phyloP scores from a whole-genome alignment of 2,113 vertebrate species.

The Dendropsophus ebraccatus region DNA sequence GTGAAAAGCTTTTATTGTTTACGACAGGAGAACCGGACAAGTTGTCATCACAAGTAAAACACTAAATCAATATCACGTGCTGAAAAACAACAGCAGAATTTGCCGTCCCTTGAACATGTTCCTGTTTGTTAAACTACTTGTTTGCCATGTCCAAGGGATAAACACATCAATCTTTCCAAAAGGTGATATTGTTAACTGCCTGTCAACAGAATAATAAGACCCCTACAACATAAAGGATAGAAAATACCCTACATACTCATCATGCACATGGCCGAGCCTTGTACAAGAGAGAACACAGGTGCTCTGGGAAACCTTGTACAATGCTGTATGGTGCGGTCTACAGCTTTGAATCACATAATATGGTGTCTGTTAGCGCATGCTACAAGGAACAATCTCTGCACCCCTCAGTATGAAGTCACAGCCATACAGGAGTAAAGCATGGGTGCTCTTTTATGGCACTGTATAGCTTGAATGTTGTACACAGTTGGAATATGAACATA shows the following conservation, averaged over 20 bases:
- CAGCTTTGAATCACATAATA: too few species aligned
- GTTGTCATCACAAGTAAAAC: background rate
- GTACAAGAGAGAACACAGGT: too few species aligned
- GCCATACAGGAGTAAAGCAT: too few species aligned
- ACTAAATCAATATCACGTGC: constrained; percentile 12
- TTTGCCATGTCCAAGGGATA: background rate
- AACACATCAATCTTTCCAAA: background rate
- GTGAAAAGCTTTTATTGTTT: background rate
- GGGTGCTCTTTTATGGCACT: too few species aligned
- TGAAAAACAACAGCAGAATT: background rate
- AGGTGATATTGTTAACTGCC: background rate
- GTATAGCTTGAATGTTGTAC: too few species aligned
- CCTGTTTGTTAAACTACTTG: background rate
- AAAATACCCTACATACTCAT: background rate
- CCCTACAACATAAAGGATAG: background rate
- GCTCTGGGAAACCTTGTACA: too few species aligned
- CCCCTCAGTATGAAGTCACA: too few species aligned
- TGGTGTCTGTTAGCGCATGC: too few species aligned
- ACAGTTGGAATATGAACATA: too few species aligned
- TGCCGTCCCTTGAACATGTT: background rate
- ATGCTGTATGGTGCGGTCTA: too few species aligned
- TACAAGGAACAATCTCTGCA: too few species aligned
- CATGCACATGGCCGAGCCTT: background rate
- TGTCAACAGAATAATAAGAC: background rate
- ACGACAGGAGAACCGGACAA: background rate